Evolutionary conservation across 2,888 invertebrate genomes (phyloP).

Genomic region (Ethmia dodecea): DNA sequence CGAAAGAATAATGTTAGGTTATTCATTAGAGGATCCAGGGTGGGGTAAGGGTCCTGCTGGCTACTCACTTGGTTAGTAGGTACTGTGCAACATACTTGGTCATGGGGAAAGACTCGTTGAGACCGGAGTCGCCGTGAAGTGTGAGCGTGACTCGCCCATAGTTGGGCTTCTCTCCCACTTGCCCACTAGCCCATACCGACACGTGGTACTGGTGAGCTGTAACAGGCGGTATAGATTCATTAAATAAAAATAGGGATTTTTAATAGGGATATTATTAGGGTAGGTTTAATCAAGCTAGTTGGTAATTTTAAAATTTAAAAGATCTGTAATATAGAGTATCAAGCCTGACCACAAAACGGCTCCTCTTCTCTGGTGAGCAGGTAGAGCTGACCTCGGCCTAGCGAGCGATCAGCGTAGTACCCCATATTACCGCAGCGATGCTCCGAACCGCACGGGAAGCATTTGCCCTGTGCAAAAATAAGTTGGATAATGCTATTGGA

Average conservation of each 20-base stretch:
- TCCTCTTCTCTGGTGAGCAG: slow-evolving; percentile 93
- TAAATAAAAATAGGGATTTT: too few species aligned
- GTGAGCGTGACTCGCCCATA: slow-evolving; percentile 89
- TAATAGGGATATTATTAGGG: too few species aligned
- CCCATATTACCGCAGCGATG: slow-evolving; percentile 94
- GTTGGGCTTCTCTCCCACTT: slow-evolving; percentile 74
- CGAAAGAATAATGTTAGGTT: too few species aligned
- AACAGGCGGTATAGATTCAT: too few species aligned
- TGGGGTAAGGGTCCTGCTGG: too few species aligned
- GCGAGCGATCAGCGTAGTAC: slow-evolving; percentile 91
- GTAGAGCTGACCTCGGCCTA: slow-evolving; percentile 91
- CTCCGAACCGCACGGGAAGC: slow-evolving; percentile 70
- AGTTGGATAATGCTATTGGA: too few species aligned
- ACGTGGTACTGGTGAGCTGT: slow-evolving; percentile 92
- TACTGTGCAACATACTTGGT: slow-evolving; percentile 85
- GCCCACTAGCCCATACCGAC: slow-evolving; percentile 84
- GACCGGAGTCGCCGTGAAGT: slow-evolving; percentile 86
- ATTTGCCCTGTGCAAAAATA: slow-evolving; percentile 67
- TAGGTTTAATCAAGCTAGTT: too few species aligned
- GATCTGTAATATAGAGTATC: too few species aligned
- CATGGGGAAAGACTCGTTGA: slow-evolving; percentile 93
- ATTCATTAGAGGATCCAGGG: too few species aligned
- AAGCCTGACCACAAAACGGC: slow-evolving; percentile 89
- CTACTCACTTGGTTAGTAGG: too few species aligned
- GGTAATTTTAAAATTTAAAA: too few species aligned